Evolutionary conservation across 2,888 invertebrate species (phyloP), one percentile per base, ranked within the genome.

Genomic region (Caradrina clavipalpis): DNA sequence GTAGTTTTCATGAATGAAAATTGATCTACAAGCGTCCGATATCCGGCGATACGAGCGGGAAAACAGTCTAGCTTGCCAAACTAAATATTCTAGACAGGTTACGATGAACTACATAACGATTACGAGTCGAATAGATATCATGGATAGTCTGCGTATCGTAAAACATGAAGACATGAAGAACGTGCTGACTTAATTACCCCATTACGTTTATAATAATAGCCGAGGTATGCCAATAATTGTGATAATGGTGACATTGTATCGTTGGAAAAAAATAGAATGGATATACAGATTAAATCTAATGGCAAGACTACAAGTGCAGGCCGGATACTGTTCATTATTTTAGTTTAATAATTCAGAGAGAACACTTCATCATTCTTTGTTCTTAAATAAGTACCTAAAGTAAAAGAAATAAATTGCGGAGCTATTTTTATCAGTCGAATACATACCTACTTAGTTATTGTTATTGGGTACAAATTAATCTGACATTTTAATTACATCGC

Each of bases 401-500:
- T 13, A 39, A 39, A 13, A 39, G 11, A 39, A 39, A 45, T 17
- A 17, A 45, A 45, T 45, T 17, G 45, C 45, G 3, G 15, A 45
- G 17, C 4, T 17, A 53, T 10, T 15, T 67, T 45, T 6, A 5
- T 10, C 22, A 26, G 26, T 53, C 49, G 49, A n/a, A 13, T 49
- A 17, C 17, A 17, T 45, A 45, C 17, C 45, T 45, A 45, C 45
- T 45, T 17, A 45, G 17, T 49, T 49, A 19, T 69, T 19, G 11
- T 51, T 47, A n/a, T 47, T 47, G 1, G 22, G 13, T 51, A 63
- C 54, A 35, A 50, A 42, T 63, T 63, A 55, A 74, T n/a, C 6
- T n/a, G 1, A 67, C 49, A 49, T 50, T 65, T 66, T 56, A 57
- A 70, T 59, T 70, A 51, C 26, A 50, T 66, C 35, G 69, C 51